Conservation (phyloP, 2,888 invertebrate genomes). For the Aphidius colemani region DNA sequence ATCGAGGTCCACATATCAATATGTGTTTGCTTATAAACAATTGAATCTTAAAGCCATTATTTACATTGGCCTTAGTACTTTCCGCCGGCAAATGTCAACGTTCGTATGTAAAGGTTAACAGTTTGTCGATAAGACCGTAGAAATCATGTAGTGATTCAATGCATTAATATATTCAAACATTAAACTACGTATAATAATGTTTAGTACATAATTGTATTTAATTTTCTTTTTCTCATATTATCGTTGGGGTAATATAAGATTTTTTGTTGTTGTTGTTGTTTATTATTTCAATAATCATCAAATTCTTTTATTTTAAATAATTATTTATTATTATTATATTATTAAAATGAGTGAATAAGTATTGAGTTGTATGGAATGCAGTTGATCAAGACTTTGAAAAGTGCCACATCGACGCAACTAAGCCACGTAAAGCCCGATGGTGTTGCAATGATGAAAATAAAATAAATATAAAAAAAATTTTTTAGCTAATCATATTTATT, state of each 20-base stretch:
- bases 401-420: slow-evolving; percentile 38
- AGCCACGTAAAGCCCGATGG: slow-evolving; percentile 43
- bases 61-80: slow-evolving; percentile 44
- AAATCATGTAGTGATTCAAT: slow-evolving; percentile 40
- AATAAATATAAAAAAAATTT: not conserved
- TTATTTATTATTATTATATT: no score
- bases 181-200: no score
- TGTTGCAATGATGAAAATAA: slow-evolving; percentile 26
- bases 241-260: no score
- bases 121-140: slow-evolving; percentile 40
- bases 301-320: no score
- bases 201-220: no score
- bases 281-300: no score
- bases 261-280: no score
- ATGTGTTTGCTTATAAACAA: slow-evolving; percentile 38
- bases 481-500: not conserved
- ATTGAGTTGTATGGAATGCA: not conserved
- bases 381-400: slow-evolving; percentile 38
- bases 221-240: not conserved
- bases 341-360: not conserved
- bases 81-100: slow-evolving; percentile 37
- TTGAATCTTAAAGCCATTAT: slow-evolving; percentile 41
- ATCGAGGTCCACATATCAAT: slow-evolving; percentile 28
- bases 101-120: slow-evolving; percentile 48
- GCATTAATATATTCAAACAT: slow-evolving; percentile 35